Base-by-base conservation (phyloP, 2,888 invertebrate species). In the Perdita meconis region DNA sequence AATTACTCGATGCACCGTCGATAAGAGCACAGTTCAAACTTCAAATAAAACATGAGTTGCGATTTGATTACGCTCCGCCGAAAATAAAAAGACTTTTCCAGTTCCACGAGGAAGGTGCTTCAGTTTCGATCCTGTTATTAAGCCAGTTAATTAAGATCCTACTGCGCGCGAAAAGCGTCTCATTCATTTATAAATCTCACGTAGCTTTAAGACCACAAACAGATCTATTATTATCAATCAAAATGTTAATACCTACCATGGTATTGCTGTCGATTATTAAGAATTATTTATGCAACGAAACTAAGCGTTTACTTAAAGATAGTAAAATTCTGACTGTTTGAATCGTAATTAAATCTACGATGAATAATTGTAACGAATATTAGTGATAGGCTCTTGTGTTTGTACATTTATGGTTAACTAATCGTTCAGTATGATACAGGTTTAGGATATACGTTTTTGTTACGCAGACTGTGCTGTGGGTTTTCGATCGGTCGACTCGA, bases 191-290 rank as follows among this genome's bases (percentile, higher is more conserved):
- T 13, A 47, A 16, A 44, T 34, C 6, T 61, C 38, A 1, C 13
- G 16, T 8, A 24, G 16, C 2, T 12, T 24, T 6, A 5, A 13
- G 4, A 6, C 24, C 12, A 5, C 30, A 16, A 12, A 4, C 51
- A 30, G 6, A 26, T 26, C 8, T 22, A 55, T 53, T 50, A 55
- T 64, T n/a, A n/a, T 60, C 36, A 78, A 78, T 78, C 78, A 75
- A 81, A 78, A 78, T 71, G 66, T 77, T 65, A 68, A 80, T 82
- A 68, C 36, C 24, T 57, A 34, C 10, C 30, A 63, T 16, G 66
- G 65, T 68, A 67, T 63, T 77, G 12, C 65, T 34, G 30, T 30
- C 56, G 64, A 10, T 36, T 47, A n/a, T 10, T 66, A 53, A 22
- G 13, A 50, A 12, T 42, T 47, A 71, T 77, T 71, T 80, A 77